Base-by-base conservation (phyloP, 2,888 invertebrate genomes). In the Rhabditophanes sp. region DNA sequence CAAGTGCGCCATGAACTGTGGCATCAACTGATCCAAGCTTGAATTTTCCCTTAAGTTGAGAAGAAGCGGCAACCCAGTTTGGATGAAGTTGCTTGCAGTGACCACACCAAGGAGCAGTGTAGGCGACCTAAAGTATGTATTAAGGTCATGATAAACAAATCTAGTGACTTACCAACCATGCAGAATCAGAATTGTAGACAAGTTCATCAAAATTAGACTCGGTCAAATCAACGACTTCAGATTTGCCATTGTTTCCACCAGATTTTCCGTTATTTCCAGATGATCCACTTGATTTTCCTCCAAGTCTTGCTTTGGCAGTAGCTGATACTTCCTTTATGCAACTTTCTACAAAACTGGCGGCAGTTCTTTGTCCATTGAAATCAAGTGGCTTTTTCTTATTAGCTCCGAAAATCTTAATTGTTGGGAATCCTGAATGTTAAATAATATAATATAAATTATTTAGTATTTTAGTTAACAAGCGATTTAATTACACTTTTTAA, bases 81-180 rank as follows among this genome's bases (percentile, higher is more conserved):
- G 93, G 93, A 34, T 81, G 90, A 33, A 96, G 72, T 65, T 79
- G 85, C 71, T 93, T 90, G 71, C 88, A 88, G 68, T 88, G 87
- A 4, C 87, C 85, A 67, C 87, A 88, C 38, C 39, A 33, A 16
- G 5, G 1, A 1, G 11, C 20, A 27, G 5, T n/a, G n/a, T n/a
- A n/a, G n/a, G n/a, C n/a, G n/a, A n/a, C n/a, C n/a, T n/a, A n/a
- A n/a, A n/a, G n/a, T n/a, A n/a, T n/a, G n/a, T n/a, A n/a, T n/a
- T n/a, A n/a, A n/a, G n/a, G n/a, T n/a, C n/a, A n/a, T n/a, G n/a
- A n/a, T n/a, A n/a, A n/a, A n/a, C n/a, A n/a, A n/a, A n/a, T n/a
- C n/a, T n/a, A n/a, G n/a, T n/a, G n/a, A n/a, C n/a, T 90, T 2
- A 99, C 85, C 50, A 96, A 69, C 88, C 90, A 93, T 67, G 87